phyloP scores from a whole-genome alignment of 2,888 invertebrate genomes.

The Altica lythri region DNA sequence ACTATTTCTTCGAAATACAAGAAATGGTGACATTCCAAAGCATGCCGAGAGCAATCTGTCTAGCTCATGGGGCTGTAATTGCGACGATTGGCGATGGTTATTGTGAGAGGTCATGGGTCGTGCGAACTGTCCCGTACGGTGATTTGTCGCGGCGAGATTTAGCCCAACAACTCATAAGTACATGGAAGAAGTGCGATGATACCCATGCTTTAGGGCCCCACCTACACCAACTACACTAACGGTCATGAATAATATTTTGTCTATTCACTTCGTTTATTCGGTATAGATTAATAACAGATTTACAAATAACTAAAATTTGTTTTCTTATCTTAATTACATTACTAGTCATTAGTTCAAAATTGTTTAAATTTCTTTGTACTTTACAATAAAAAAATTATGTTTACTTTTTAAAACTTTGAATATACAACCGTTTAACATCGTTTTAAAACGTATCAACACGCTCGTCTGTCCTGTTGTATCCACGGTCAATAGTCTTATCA shows the following conservation, averaged over 20 bases:
- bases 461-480: no score
- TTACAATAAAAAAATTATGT: no score
- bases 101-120: constrained; percentile 55
- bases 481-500: no score
- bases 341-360: no score
- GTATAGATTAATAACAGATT: no score
- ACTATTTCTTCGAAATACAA: constrained; percentile 14
- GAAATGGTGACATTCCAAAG: constrained; percentile 24
- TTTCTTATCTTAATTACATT: no score
- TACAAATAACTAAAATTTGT: no score
- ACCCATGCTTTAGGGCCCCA: constrained; percentile 29
- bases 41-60: constrained; percentile 39
- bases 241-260: constrained; percentile 53
- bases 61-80: constrained; percentile 49
- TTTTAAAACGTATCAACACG: no score
- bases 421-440: no score
- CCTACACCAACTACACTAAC: constrained; percentile 49
- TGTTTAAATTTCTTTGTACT: no score
- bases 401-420: no score
- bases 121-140: constrained; percentile 56
- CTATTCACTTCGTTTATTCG: no score
- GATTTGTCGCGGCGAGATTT: constrained; percentile 54
- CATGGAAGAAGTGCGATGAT: not conserved
- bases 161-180: not conserved
- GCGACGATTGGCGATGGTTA: constrained; percentile 55